Base-by-base conservation (phyloP, 2,888 invertebrate genomes). In the Callosobruchus maculatus region DNA sequence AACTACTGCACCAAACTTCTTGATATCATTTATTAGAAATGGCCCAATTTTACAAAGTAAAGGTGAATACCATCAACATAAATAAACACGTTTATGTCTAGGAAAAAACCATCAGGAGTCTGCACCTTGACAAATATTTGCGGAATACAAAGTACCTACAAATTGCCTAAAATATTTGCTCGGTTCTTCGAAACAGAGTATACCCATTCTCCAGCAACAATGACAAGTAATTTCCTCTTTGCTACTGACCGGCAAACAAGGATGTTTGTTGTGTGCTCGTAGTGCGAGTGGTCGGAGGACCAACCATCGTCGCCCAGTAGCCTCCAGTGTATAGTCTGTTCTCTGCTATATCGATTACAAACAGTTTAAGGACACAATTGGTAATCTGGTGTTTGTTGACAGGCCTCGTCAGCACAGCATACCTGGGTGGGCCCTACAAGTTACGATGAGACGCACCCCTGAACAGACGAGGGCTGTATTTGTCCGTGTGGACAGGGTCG, bases 301-400 rank as follows among this genome's bases (percentile, higher is more conserved):
- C 49, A 49, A 49, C 49, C 49, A 49, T 49, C 49, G 13, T 49
- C 49, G 18, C 49, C 13, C 49, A 7, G 49, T 49, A 49, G 49
- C 3, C 49, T 49, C 49, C 49, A 49, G 5, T 49, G 49, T 49
- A 18, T 49, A 49, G 49, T 49, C 13, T 18, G 49, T 49, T 18
- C 49, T 13, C 30, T 49, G 30, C 31, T 67, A 72, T 84, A 86
- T 86, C 85, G 83, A 84, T 86, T 85, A 86, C 86, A 85, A 83
- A 85, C 84, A 85, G 84, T 85, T 86, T 86, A 86, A 85, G 82
- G 79, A 78, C 79, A 87, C 86, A 87, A 87, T 87, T 84, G 86
- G 79, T 87, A 87, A 87, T 87, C 86, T 81, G 82, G 82, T 87
- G 85, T 86, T 84, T 86, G 85, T 86, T 85, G 85, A 85, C 85